Evolutionary conservation across 2,888 invertebrate species (phyloP).

Genomic region (Shargacucullia verbasci): DNA sequence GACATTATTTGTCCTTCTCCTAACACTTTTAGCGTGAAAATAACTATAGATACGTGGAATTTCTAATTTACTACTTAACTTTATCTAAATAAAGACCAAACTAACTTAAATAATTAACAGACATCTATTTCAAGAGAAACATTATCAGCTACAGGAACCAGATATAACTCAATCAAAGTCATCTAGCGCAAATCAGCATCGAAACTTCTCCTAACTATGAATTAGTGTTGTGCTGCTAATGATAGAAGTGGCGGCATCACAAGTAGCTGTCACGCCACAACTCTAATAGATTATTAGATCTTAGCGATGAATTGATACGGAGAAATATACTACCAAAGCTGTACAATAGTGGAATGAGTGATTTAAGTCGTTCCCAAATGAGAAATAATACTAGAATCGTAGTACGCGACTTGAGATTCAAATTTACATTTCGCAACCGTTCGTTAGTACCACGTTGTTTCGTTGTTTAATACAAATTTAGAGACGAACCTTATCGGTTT

Average conservation of each 20-base stretch:
- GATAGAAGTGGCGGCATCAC: slow-evolving; percentile 46
- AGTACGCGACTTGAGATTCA: slow-evolving; percentile 22
- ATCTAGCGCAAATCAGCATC: slow-evolving; percentile 20
- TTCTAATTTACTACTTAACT: no score
- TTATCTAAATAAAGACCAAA: no score
- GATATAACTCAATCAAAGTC: slow-evolving; percentile 8
- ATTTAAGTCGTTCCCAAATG: slow-evolving; percentile 16
- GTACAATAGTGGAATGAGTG: slow-evolving; percentile 12
- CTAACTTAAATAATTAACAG: neutral
- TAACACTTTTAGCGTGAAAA: no score
- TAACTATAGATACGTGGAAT: no score
- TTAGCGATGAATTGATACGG: slow-evolving; percentile 19
- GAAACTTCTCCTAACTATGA: slow-evolving; percentile 38
- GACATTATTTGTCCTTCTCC: no score
- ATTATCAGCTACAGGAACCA: slow-evolving; percentile 8
- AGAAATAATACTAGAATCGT: slow-evolving; percentile 1
- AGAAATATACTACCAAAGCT: slow-evolving; percentile 2
- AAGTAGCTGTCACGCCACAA: slow-evolving; percentile 38
- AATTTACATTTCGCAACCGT: slow-evolving; percentile 19
- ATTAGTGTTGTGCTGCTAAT: slow-evolving; percentile 50
- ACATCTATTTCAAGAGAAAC: slow-evolving; percentile 4
- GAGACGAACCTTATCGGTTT: slow-evolving; percentile 27
- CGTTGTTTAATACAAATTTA: slow-evolving; percentile 18
- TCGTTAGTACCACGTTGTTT: slow-evolving; percentile 12
- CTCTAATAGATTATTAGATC: slow-evolving; percentile 56